A percentile compares a stretch with the other conserved stretches of the same genome.
These are phyloP conservation scores for Australoheros facetus DNA, from an alignment of 2,797 vertebrate species.

Conservation along the genomic window DNA sequence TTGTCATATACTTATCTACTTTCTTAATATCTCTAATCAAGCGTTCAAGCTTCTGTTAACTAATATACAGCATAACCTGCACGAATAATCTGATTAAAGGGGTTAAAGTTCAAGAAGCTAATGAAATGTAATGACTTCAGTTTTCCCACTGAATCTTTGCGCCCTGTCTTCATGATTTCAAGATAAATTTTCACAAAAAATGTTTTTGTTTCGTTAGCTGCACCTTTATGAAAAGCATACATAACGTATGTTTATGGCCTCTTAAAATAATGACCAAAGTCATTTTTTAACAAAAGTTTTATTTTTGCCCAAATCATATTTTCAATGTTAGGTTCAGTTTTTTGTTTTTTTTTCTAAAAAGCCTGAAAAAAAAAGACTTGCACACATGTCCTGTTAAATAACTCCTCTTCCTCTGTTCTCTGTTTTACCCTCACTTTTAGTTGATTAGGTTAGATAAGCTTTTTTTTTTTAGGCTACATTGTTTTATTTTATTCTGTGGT, in stretches of 20 bases:
- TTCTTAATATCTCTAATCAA: constrained; percentile 51
- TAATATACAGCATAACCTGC: constrained; percentile 49
- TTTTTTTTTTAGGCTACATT: not conserved
- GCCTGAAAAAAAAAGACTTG: too few relatives aligned
- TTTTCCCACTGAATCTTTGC: constrained; percentile 27
- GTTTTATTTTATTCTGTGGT: not conserved
- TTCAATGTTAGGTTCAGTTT: too few relatives aligned
- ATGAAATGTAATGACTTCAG: not conserved
- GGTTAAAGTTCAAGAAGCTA: not conserved
- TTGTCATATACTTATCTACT: constrained; percentile 19
- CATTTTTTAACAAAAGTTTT: too few relatives aligned
- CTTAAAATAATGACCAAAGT: too few relatives aligned
- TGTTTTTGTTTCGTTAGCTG: not conserved
- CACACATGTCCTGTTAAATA: not conserved
- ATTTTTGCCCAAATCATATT: too few relatives aligned
- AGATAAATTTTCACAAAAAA: not conserved
- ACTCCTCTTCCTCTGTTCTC: constrained; percentile 52
- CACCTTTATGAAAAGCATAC: not conserved
- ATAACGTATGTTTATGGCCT: not conserved
- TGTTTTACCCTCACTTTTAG: constrained; percentile 61
- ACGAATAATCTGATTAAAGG: constrained; percentile 29
- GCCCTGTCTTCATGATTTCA: not conserved
- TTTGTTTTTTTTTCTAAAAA: too few relatives aligned
- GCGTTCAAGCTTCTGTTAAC: constrained; percentile 39
- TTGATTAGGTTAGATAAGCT: constrained; percentile 27